Evolutionary conservation across 2,888 invertebrate genomes (phyloP), one percentile per base, ranked within the genome.

Genomic region (Notodonta ziczac): DNA sequence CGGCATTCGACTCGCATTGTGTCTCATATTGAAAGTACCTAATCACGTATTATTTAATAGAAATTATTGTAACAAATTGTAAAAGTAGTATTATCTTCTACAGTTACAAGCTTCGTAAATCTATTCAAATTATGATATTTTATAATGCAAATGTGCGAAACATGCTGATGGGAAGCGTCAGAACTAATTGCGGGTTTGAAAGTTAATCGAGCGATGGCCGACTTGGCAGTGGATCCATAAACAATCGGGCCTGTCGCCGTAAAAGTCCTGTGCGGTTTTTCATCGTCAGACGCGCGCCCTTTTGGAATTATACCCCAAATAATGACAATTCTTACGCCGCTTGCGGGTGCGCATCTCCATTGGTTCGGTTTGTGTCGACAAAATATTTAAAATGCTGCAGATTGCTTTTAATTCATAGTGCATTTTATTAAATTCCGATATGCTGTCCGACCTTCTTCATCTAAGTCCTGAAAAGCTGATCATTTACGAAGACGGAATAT

Each of bases 221-320:
- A 77, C 77, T 24, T 77, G 80, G 78, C 86, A 83, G 84, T 69
- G 77, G 73, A 65, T 59, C 75, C 85, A 87, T 91, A 91, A 91
- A 90, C 80, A 82, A 88, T 89, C 80, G 71, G 69, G 76, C 71
- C 84, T 83, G 88, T 88, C 87, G 82, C 90, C 89, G 76, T 92
- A 91, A 90, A 92, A 88, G 86, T 86, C 87, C 81, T 82, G 88
- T 89, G 90, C 81, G 90, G 90, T 90, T 91, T 91, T 90, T 89
- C 87, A 86, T 80, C 86, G 85, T 83, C 86, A 81, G 85, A 82
- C 83, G 81, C 77, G 80, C 77, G 73, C 74, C 72, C 78, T 82
- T 81, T 84, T 78, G 83, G 84, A 88, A 87, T 87, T 83, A 85
- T 89, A 84, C 79, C 82, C 86, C 80, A 83, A 90, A 90, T 88